A percentile compares a stretch with the other conserved stretches of the same genome.
Conservation (phyloP, 1,140 invertebrate species). For the Dendroctonus valens region DNA sequence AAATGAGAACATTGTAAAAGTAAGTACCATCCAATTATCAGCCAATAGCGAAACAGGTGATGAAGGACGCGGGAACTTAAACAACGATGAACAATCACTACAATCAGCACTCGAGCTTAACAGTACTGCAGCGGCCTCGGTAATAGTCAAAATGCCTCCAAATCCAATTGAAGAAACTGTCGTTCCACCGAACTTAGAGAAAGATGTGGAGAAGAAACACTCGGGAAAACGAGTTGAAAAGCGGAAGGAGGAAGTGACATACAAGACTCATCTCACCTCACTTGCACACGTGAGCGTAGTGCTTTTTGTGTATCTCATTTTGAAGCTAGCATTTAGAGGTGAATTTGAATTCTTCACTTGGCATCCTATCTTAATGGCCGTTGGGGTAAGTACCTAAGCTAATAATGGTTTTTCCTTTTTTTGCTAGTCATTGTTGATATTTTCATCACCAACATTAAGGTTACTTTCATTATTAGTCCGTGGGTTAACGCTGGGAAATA, state of each 20-base stretch:
- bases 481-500: neutral
- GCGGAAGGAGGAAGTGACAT: conserved; percentile 23
- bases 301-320: conserved; percentile 36
- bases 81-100: no score
- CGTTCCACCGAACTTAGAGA: no score
- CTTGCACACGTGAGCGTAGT: conserved; percentile 36
- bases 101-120: no score
- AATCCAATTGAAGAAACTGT: no score
- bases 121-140: no score
- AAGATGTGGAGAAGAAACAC: no score
- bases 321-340: conserved; percentile 34
- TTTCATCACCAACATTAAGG: neutral
- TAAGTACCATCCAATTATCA: no score
- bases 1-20: no score
- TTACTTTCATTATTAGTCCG: neutral
- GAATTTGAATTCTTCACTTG: conserved; percentile 43
- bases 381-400: conserved; percentile 39
- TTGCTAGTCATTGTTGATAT: neutral
- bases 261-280: conserved; percentile 36
- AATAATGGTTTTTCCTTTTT: neutral
- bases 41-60: no score
- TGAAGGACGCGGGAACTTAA: no score
- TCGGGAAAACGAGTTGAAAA: conserved; percentile 4
- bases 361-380: conserved; percentile 41
- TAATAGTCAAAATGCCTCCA: no score